Percentiles rank a stretch among this genome's conserved stretches.
Conservation (phyloP, 2,113 vertebrate genomes). For the Alethe diademata region DNA sequence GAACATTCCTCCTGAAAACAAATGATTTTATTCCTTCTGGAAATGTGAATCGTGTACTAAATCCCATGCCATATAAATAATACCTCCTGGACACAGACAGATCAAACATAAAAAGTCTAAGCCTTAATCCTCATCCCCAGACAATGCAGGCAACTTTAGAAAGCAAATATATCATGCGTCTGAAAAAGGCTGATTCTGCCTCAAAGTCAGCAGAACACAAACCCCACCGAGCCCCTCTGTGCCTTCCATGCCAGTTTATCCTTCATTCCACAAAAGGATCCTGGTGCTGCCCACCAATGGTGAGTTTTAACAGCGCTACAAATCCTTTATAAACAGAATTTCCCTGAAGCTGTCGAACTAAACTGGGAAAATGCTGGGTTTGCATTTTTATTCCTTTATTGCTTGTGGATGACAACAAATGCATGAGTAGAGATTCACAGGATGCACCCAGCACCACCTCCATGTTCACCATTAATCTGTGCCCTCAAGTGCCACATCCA, state of each 20-base stretch:
- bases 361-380: neutral
- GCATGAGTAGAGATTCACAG: accelerated
- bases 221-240: accelerated
- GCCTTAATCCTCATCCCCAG: constrained; percentile 53
- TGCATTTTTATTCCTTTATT: neutral
- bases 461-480: accelerated
- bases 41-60: constrained; percentile 23
- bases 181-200: neutral
- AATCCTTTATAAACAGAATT: neutral
- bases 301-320: neutral
- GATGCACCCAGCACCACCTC: neutral
- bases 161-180: neutral
- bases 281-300: neutral
- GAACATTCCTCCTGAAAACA: constrained; percentile 15
- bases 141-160: constrained; percentile 27
- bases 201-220: neutral
- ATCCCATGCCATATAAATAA: constrained; percentile 43
- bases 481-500: neutral
- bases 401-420: neutral
- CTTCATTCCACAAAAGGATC: neutral
- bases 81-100: constrained; percentile 55
- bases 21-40: constrained; percentile 29
- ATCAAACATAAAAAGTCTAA: constrained; percentile 57
- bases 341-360: neutral
- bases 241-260: neutral